Conservation (phyloP, 2,113 vertebrate genomes). For the Tragelaphus imberbis region DNA sequence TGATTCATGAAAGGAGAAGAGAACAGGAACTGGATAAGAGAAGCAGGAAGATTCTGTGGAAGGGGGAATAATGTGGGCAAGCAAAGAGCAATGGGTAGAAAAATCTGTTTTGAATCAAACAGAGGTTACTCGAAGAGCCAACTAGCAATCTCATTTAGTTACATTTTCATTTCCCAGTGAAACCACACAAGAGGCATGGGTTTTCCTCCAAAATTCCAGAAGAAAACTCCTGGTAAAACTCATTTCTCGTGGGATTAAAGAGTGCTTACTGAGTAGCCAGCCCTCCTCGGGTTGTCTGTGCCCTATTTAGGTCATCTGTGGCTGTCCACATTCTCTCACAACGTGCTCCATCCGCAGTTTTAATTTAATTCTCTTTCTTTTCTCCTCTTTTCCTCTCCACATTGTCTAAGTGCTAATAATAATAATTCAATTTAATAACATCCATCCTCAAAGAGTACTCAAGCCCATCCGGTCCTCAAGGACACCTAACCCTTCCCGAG, state of each 20-base stretch:
- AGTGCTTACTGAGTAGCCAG: not conserved
- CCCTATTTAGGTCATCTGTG: not conserved
- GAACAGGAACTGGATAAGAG: not conserved
- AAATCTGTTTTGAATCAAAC: not conserved
- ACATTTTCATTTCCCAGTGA: not conserved
- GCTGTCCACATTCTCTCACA: constrained; percentile 37
- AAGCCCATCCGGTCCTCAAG: constrained; percentile 77
- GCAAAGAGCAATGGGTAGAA: not conserved
- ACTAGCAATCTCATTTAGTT: not conserved
- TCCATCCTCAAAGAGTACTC: constrained; percentile 73
- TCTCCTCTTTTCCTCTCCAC: constrained; percentile 56
- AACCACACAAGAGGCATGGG: not conserved
- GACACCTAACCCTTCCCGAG: constrained; percentile 75
- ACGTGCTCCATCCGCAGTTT: constrained; percentile 44
- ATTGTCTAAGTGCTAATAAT: constrained; percentile 80
- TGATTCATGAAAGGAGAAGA: not conserved
- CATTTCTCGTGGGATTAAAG: not conserved
- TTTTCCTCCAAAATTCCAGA: not conserved
- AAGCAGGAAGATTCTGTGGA: not conserved
- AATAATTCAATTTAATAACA: constrained; percentile 84
- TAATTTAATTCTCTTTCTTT: constrained; percentile 70
- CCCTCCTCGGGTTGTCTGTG: not conserved
- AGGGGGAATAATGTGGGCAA: not conserved
- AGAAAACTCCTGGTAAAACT: not conserved
- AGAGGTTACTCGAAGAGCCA: not conserved